Conservation (phyloP, 2,113 vertebrate species). For the Condylura cristata region DNA sequence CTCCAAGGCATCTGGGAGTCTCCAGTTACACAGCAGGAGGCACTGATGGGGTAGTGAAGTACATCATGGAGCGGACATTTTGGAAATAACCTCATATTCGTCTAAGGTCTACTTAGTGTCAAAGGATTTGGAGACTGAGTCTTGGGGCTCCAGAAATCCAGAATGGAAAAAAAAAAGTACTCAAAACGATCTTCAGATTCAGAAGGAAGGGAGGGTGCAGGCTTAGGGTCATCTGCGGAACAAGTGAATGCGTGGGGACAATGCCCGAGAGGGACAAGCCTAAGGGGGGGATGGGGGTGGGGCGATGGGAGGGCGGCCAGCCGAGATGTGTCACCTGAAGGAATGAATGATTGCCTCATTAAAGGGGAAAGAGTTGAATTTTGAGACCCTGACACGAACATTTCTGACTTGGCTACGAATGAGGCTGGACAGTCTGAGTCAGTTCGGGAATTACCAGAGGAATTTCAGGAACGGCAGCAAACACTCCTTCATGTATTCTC, state of each 20-base stretch:
- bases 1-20: conserved; percentile 4
- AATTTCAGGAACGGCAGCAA: background rate
- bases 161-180: background rate
- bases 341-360: background rate
- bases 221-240: background rate
- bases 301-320: too few relatives aligned
- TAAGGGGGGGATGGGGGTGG: background rate
- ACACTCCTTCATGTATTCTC: background rate
- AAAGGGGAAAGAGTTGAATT: background rate
- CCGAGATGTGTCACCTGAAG: too few relatives aligned
- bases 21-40: background rate
- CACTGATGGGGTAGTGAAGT: background rate
- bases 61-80: background rate
- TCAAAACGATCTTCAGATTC: conserved; percentile 36
- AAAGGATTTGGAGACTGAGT: background rate
- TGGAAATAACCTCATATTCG: background rate
- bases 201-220: background rate
- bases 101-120: background rate
- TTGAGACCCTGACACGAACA: background rate
- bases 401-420: conserved; percentile 12
- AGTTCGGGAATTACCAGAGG: background rate
- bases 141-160: background rate
- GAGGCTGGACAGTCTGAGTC: background rate
- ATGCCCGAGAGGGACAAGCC: background rate
- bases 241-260: background rate